Evolutionary conservation across 2,797 vertebrate genomes (phyloP).

Genomic region (Acridotheres tristis): DNA sequence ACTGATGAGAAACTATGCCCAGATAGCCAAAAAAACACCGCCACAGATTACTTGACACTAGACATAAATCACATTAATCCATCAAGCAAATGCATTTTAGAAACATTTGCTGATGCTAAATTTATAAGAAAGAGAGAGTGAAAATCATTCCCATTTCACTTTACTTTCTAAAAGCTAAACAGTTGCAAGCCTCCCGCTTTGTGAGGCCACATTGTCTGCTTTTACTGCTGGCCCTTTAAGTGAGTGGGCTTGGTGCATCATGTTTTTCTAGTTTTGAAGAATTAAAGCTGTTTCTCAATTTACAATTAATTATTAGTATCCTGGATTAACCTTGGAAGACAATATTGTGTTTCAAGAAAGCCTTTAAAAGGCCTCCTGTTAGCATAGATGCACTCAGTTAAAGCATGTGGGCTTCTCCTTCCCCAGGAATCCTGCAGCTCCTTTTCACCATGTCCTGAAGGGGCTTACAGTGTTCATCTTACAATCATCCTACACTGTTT

Average conservation of each 20-base stretch:
- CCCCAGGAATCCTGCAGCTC: background rate
- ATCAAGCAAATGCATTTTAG: conserved; percentile 18
- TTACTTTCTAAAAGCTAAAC: conserved; percentile 38
- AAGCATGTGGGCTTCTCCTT: background rate
- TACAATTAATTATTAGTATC: conserved; percentile 87
- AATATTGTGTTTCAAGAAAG: conserved; percentile 72
- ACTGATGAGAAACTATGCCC: conserved; percentile 84
- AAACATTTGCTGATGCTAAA: conserved; percentile 35
- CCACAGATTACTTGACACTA: conserved; percentile 76
- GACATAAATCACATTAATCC: conserved; percentile 7
- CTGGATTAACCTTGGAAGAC: conserved; percentile 75
- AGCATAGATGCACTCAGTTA: background rate
- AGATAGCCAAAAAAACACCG: conserved; percentile 82
- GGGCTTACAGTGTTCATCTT: background rate
- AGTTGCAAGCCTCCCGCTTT: conserved; percentile 17
- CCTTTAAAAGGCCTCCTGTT: conserved; percentile 63
- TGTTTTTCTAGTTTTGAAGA: conserved; percentile 84
- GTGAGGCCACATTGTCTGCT: conserved; percentile 69
- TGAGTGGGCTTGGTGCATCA: conserved; percentile 71
- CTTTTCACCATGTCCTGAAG: background rate
- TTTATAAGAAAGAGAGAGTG: conserved; percentile 52
- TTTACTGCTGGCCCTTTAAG: conserved; percentile 68
- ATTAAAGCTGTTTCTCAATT: conserved; percentile 86
- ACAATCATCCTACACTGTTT: background rate
- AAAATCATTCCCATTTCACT: conserved; percentile 27